A percentile compares a stretch with the other conserved stretches of the same genome.
These are phyloP conservation scores for Amia ocellicauda DNA, from an alignment of 2,113 vertebrate species.

Conservation along the genomic window DNA sequence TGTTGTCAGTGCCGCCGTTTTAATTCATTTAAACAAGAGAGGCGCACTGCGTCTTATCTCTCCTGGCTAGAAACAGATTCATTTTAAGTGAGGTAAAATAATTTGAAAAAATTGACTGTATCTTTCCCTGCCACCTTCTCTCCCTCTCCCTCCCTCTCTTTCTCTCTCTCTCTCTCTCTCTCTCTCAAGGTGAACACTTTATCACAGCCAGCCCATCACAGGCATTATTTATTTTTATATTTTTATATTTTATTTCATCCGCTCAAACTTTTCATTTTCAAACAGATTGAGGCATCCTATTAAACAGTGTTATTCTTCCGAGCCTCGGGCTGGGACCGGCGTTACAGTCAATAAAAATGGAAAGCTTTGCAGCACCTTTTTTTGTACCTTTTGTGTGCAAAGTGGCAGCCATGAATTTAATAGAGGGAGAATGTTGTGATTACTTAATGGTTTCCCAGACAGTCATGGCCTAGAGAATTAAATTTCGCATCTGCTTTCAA, in stretches of 20 bases:
- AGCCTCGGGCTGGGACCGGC: slow-evolving; percentile 78
- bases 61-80: slow-evolving; percentile 63
- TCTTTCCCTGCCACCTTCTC: slow-evolving; percentile 59
- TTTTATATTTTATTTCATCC: slow-evolving; percentile 70
- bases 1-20: slow-evolving; percentile 38
- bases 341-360: slow-evolving; percentile 89
- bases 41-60: slow-evolving; percentile 58
- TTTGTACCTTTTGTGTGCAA: slow-evolving; percentile 91
- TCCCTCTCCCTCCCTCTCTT: slow-evolving; percentile 56
- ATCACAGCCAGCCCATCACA: slow-evolving; percentile 73
- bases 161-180: slow-evolving; percentile 53
- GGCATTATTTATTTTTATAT: slow-evolving; percentile 62
- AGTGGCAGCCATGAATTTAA: slow-evolving; percentile 96
- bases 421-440: slow-evolving; percentile 98
- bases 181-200: slow-evolving; percentile 76
- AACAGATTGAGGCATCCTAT: slow-evolving; percentile 83
- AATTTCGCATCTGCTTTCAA: slow-evolving; percentile 99
- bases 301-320: slow-evolving; percentile 83
- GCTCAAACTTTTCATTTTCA: slow-evolving; percentile 88
- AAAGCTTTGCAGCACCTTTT: slow-evolving; percentile 77
- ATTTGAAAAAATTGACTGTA: slow-evolving; percentile 63
- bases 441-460: slow-evolving; percentile 99
- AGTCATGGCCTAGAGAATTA: slow-evolving; percentile 98
- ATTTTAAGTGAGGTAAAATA: slow-evolving; percentile 60
- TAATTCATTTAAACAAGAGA: slow-evolving; percentile 57